These are phyloP conservation scores for Colinus virginianus DNA, from an alignment of 2,113 vertebrate species.

Conservation along the genomic window DNA sequence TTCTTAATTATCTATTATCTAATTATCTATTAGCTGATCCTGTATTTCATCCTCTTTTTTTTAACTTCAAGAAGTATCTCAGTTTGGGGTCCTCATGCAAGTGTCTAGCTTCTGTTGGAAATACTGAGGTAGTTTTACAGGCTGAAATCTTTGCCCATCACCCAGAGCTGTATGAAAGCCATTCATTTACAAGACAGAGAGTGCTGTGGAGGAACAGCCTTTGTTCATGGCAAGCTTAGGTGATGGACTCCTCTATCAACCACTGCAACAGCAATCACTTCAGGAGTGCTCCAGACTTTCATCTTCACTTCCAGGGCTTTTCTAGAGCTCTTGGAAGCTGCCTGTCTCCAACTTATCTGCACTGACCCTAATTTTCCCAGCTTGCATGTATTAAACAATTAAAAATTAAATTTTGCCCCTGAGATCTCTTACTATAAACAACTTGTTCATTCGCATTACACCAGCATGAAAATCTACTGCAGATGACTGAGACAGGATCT, in stretches of 20 bases:
- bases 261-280: accelerated
- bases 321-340: neutral
- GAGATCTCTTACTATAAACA: neutral
- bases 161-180: neutral
- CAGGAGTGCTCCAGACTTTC: neutral
- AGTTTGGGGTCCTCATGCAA: neutral
- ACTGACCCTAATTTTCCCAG: neutral
- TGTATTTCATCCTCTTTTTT: constrained; percentile 49
- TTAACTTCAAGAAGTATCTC: constrained; percentile 20
- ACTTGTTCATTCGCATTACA: neutral
- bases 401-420: neutral
- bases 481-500: neutral
- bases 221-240: neutral
- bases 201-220: neutral
- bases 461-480: neutral
- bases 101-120: neutral
- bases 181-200: neutral
- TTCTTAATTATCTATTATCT: constrained; percentile 67
- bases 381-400: neutral
- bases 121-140: neutral
- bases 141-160: neutral
- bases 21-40: constrained; percentile 57
- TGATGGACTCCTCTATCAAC: accelerated
- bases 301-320: neutral
- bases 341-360: no score